Conservation (phyloP, 2,888 invertebrate genomes). For the Polylopha cassiicola region DNA sequence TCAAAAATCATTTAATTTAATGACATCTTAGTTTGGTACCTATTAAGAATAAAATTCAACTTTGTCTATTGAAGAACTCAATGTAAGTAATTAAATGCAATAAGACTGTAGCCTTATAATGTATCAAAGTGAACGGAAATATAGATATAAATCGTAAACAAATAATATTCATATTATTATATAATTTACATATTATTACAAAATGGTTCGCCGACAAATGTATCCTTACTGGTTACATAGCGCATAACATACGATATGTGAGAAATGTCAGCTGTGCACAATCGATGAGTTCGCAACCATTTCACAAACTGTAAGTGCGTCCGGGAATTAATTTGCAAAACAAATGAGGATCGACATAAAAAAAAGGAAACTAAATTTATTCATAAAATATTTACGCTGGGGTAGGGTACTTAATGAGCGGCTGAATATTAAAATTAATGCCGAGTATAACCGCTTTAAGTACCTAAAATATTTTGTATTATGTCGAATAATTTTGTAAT, state of each 20-base stretch:
- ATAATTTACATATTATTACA: neutral
- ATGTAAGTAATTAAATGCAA: too few relatives aligned
- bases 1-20: too few relatives aligned
- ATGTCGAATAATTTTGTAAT: too few relatives aligned
- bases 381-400: constrained; percentile 9
- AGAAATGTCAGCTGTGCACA: constrained; percentile 48
- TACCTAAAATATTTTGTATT: too few relatives aligned
- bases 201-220: too few relatives aligned
- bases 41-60: too few relatives aligned
- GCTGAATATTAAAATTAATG: neutral
- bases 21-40: too few relatives aligned
- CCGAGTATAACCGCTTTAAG: neutral
- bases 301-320: constrained; percentile 54
- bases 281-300: constrained; percentile 48
- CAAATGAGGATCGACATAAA: constrained; percentile 49
- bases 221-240: constrained; percentile 6
- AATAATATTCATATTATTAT: neutral
- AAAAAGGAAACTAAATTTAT: constrained; percentile 16
- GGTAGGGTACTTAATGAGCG: constrained; percentile 1
- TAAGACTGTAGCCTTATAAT: too few relatives aligned
- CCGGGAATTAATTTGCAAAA: constrained; percentile 63
- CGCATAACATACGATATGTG: constrained; percentile 24
- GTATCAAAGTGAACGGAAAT: too few relatives aligned
- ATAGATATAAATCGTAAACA: too few relatives aligned
- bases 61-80: too few relatives aligned